Percentiles rank a stretch among this genome's conserved stretches.
These are phyloP conservation scores for Melieria picta DNA, from an alignment of 2,888 invertebrate genomes.

Conservation along the genomic window DNA sequence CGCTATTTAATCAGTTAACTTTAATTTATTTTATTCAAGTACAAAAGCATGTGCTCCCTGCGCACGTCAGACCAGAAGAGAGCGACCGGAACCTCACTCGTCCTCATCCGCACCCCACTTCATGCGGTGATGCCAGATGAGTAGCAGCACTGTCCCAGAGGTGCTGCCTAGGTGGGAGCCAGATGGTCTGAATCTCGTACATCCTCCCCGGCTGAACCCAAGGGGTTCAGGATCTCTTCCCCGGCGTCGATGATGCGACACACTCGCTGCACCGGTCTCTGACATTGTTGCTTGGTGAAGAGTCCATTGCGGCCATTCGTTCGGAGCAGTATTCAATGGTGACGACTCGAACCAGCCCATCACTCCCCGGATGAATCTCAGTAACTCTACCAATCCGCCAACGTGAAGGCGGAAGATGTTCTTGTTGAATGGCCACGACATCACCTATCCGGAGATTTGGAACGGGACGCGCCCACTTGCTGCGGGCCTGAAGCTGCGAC, in stretches of 20 bases:
- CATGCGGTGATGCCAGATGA: no score
- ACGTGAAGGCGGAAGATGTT: conserved; percentile 6
- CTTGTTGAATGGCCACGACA: conserved; percentile 2
- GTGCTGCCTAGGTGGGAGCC: no score
- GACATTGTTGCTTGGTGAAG: conserved; percentile 5
- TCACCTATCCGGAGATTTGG: conserved; percentile 29
- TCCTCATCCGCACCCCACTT: no score
- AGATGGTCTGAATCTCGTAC: neutral
- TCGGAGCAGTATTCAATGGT: neutral
- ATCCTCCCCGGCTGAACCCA: conserved; percentile 6
- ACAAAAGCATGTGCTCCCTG: no score
- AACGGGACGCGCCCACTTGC: conserved; percentile 29
- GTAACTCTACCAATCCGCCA: conserved; percentile 7
- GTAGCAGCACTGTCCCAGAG: no score
- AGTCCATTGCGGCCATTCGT: neutral
- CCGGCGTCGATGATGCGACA: neutral
- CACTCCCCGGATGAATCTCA: conserved; percentile 1
- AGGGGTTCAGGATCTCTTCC: neutral
- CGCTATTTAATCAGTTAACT: no score
- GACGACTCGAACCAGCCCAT: conserved; percentile 1
- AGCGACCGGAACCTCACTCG: no score
- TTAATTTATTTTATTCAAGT: no score
- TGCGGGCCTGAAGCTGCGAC: conserved; percentile 1
- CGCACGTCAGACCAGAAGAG: no score
- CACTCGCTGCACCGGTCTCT: neutral